A percentile compares a stretch with the other conserved stretches of the same genome.
Evolutionary conservation across 2,113 vertebrate species (phyloP).

Genomic region (Bettongia penicillata): DNA sequence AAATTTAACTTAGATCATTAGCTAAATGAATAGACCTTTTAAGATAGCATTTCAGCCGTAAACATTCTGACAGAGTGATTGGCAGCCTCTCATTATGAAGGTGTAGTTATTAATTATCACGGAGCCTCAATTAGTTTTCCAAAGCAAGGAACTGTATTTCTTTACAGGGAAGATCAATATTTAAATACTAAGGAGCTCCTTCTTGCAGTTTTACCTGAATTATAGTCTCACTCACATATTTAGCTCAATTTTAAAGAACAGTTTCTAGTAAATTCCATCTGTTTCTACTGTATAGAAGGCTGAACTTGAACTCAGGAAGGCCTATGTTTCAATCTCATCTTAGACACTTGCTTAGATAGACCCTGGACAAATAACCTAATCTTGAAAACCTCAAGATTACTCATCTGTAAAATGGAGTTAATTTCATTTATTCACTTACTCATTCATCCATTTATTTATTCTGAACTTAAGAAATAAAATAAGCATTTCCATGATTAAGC

Average conservation of each 20-base stretch:
- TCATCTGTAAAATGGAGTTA: not conserved
- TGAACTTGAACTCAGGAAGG: not conserved
- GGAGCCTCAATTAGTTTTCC: constrained; percentile 79
- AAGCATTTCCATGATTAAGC: not conserved
- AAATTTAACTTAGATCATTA: constrained; percentile 80
- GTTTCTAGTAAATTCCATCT: constrained; percentile 64
- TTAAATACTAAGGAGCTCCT: constrained; percentile 60
- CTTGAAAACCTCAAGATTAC: not conserved
- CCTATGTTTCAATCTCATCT: not conserved
- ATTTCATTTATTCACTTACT: not conserved
- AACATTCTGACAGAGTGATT: constrained; percentile 80
- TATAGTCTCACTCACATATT: constrained; percentile 63
- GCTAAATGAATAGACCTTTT: constrained; percentile 66
- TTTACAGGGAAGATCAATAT: constrained; percentile 69
- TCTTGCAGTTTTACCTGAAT: not conserved
- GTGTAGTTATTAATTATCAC: constrained; percentile 79
- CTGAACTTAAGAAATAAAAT: not conserved
- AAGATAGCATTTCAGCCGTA: constrained; percentile 70
- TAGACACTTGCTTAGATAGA: not conserved
- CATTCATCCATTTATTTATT: not conserved
- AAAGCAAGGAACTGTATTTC: constrained; percentile 70
- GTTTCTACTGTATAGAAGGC: constrained; percentile 10
- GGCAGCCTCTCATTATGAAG: constrained; percentile 78
- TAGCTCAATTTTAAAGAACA: constrained; percentile 63
- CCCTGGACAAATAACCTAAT: not conserved